phyloP scores from a whole-genome alignment of 2,797 vertebrate genomes.

The Lagocephalus sceleratus region DNA sequence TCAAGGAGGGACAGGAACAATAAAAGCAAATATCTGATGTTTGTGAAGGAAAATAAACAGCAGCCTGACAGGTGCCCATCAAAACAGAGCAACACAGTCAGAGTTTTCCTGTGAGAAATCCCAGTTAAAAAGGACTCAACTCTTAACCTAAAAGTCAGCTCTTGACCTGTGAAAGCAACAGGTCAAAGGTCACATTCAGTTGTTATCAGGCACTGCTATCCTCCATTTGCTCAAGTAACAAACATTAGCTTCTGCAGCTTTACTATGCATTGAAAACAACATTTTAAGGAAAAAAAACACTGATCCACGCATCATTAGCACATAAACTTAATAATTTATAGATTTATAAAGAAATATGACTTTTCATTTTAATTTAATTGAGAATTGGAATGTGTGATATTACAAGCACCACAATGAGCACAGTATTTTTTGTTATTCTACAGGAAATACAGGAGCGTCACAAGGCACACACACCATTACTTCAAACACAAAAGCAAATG shows the following conservation, averaged over 20 bases:
- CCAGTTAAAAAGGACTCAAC: slow-evolving; percentile 12
- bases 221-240: slow-evolving; percentile 4
- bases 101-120: slow-evolving; percentile 1
- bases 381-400: too few species aligned
- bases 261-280: too few species aligned
- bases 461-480: too few species aligned
- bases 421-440: too few species aligned
- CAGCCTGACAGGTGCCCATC: slow-evolving; percentile 17
- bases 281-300: too few species aligned
- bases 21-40: background rate
- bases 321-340: too few species aligned
- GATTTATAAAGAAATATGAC: too few species aligned
- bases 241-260: background rate
- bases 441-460: too few species aligned
- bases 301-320: too few species aligned
- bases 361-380: too few species aligned
- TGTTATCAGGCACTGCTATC: slow-evolving; percentile 36
- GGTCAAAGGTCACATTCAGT: slow-evolving; percentile 38
- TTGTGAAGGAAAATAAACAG: background rate
- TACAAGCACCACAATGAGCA: too few species aligned
- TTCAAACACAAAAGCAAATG: too few species aligned
- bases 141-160: slow-evolving; percentile 34
- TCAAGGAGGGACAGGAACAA: background rate
- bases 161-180: slow-evolving; percentile 33
- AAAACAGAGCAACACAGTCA: background rate